Percentiles rank a stretch among this genome's conserved stretches.
Evolutionary conservation across 2,797 vertebrate species (phyloP).

Genomic region (Lates japonicus): DNA sequence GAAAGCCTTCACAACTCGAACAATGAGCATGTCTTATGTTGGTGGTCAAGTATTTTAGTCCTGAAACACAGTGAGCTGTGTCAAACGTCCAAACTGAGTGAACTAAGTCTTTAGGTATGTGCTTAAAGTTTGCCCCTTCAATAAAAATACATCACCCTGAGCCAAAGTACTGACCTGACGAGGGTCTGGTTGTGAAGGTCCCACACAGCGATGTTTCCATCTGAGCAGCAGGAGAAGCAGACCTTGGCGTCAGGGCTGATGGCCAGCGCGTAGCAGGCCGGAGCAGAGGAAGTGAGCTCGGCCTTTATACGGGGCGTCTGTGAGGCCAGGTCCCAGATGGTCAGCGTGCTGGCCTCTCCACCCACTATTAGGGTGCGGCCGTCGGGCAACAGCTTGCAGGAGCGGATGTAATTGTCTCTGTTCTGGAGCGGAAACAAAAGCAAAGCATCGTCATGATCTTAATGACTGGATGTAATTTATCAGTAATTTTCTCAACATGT

Average conservation of each 20-base stretch:
- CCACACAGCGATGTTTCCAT: slow-evolving; percentile 97
- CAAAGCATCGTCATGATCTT: fast-evolving
- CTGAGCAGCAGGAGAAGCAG: slow-evolving; percentile 98
- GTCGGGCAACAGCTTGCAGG: slow-evolving; percentile 97
- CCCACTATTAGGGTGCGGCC: slow-evolving; percentile 97
- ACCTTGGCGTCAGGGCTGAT: slow-evolving; percentile 98
- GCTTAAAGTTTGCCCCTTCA: neutral
- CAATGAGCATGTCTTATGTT: slow-evolving; percentile 4
- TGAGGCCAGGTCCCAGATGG: slow-evolving; percentile 98
- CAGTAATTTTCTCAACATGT: neutral
- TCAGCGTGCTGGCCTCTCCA: slow-evolving; percentile 95
- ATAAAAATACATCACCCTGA: neutral
- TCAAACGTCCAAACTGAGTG: neutral
- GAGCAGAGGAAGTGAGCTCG: slow-evolving; percentile 95
- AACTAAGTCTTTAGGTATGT: neutral
- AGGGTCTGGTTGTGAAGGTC: slow-evolving; percentile 98
- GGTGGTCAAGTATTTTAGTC: neutral
- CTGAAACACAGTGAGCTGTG: slow-evolving; percentile 4
- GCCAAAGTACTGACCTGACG: slow-evolving; percentile 88
- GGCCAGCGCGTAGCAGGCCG: slow-evolving; percentile 95
- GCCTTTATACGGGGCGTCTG: slow-evolving; percentile 97
- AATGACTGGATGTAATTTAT: slow-evolving; percentile 1
- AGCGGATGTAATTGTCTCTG: slow-evolving; percentile 98
- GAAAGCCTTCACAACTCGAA: neutral
- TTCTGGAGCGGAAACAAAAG: slow-evolving; percentile 84